These are phyloP conservation scores for Hydropotes inermis DNA, from an alignment of 2,113 vertebrate species.

Conservation along the genomic window DNA sequence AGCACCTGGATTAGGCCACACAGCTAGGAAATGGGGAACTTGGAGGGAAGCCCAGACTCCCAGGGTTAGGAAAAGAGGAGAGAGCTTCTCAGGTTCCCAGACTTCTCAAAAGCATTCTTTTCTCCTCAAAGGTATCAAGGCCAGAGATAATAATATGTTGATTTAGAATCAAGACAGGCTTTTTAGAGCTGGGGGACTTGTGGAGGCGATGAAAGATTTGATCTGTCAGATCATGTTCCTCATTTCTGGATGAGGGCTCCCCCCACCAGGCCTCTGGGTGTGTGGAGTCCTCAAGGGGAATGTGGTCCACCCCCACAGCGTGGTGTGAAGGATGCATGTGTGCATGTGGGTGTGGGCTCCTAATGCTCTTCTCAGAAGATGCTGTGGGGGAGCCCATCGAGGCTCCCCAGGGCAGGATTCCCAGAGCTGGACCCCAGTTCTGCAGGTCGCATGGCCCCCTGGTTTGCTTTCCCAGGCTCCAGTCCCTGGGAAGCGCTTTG, in stretches of 20 bases:
- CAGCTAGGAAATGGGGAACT: not conserved
- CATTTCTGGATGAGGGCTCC: not conserved
- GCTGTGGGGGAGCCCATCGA: not conserved
- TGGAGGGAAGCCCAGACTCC: not conserved
- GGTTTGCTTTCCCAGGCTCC: not conserved
- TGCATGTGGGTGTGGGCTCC: accelerated
- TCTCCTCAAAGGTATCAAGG: not conserved
- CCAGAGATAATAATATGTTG: not conserved
- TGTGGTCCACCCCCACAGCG: accelerated
- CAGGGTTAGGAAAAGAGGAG: not conserved
- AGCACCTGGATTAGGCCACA: not conserved
- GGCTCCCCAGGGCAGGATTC: accelerated
- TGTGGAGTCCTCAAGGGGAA: accelerated
- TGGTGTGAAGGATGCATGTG: too few relatives aligned
- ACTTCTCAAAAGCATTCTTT: not conserved
- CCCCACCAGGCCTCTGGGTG: not conserved
- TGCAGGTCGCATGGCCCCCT: not conserved
- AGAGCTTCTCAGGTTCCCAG: not conserved
- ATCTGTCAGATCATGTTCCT: not conserved
- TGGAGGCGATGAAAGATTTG: not conserved
- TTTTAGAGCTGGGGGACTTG: not conserved
- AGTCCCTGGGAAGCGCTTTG: not conserved
- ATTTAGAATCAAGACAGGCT: not conserved
- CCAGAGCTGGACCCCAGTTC: not conserved
- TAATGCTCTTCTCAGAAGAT: not conserved